These are phyloP conservation scores for Mesocricetus auratus DNA, from an alignment of 2,113 vertebrate genomes.

Conservation along the genomic window DNA sequence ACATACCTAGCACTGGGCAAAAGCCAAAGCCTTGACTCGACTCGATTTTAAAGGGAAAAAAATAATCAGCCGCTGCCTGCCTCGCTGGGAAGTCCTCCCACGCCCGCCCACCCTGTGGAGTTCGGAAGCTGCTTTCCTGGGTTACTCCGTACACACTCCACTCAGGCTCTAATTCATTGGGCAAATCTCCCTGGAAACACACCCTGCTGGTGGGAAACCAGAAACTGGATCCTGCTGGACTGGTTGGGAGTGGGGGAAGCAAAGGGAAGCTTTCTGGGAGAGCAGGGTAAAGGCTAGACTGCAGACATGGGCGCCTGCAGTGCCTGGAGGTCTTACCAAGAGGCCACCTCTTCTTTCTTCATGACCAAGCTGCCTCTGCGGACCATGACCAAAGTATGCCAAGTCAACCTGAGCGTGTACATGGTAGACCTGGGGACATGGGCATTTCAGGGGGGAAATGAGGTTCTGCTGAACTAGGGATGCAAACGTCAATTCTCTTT, in stretches of 20 bases:
- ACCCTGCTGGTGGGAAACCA: conserved; percentile 68
- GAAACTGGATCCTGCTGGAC: neutral
- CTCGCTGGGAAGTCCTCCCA: neutral
- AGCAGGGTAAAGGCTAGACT: neutral
- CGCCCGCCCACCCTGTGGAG: rapidly evolving
- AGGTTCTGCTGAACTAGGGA: neutral
- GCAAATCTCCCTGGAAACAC: conserved; percentile 63
- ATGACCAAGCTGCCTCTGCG: neutral
- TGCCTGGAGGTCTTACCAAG: neutral
- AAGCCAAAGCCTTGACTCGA: neutral
- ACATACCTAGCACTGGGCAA: neutral
- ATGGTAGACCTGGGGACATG: neutral
- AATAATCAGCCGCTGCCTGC: neutral
- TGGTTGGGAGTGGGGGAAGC: neutral
- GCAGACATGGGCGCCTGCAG: rapidly evolving
- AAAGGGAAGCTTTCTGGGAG: neutral
- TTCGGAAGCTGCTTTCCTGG: neutral
- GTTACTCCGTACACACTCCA: neutral
- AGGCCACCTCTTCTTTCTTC: neutral
- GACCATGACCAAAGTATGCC: neutral
- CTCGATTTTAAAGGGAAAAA: neutral
- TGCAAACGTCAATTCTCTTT: neutral
- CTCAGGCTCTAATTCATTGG: conserved; percentile 34
- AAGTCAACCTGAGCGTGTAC: neutral
- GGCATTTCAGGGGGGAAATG: neutral